phyloP scores from a whole-genome alignment of 2,797 vertebrate genomes.

The Coluber constrictor region DNA sequence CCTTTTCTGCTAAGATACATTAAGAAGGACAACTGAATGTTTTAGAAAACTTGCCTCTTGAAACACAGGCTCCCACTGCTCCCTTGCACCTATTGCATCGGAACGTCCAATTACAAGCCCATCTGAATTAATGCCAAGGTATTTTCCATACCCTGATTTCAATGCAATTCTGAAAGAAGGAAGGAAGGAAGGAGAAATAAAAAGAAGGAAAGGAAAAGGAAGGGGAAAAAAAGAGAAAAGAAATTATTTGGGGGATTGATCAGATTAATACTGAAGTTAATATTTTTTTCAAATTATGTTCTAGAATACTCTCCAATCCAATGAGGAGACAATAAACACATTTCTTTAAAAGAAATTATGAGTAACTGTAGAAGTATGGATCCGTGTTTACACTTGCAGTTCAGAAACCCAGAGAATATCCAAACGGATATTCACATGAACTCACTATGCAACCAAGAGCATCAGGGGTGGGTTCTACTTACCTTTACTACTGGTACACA shows the following conservation, averaged over 20 bases:
- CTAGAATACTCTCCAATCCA: not conserved
- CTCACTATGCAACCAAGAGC: too few relatives aligned
- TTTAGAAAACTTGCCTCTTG: constrained; percentile 80
- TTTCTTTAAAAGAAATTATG: not conserved
- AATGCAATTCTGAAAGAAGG: constrained; percentile 82
- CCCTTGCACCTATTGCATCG: constrained; percentile 94
- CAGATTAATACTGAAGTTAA: not conserved
- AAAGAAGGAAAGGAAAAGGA: not conserved
- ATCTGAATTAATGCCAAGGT: constrained; percentile 91
- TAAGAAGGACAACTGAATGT: not conserved
- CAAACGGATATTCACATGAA: not conserved
- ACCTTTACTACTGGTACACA: too few relatives aligned
- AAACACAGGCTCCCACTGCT: constrained; percentile 96
- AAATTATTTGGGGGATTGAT: not conserved
- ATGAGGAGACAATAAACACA: not conserved
- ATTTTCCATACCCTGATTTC: constrained; percentile 97
- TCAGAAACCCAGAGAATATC: not conserved
- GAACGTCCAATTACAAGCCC: constrained; percentile 92
- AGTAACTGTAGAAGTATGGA: too few relatives aligned
- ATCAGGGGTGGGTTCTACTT: too few relatives aligned
- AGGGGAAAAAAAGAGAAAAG: not conserved
- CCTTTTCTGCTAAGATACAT: not conserved
- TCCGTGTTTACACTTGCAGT: too few relatives aligned
- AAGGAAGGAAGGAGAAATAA: not conserved
- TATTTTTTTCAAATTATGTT: not conserved